Evolutionary conservation across 2,797 vertebrate genomes (phyloP), one percentile per base, ranked within the genome.

Genomic region (Falco columbarius): DNA sequence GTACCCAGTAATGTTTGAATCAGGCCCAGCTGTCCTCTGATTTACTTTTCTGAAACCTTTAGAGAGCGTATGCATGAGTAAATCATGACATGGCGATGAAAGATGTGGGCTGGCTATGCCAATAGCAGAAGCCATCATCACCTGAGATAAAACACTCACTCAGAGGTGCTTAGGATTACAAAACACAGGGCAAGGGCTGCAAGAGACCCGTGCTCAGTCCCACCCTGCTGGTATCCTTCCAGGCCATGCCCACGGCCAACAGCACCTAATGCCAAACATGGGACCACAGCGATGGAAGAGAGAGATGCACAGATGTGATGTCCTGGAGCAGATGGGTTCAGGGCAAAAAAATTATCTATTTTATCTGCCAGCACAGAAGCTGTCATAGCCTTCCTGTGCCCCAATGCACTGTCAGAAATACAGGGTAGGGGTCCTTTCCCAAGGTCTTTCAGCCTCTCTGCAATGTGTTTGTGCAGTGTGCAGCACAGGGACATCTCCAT

Each of bases 51-150:
- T 72, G 46, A 54, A 20, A 49, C 56, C 5, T 84, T 68, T 44
- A 75, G 49, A 27, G 36, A 51, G 19, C 1, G 2, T 1, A 2
- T 13, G 3, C 40, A 44, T 75, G 46, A 61, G 30, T 49, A 44
- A 59, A 63, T 9, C 81, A 61, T 18, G 30, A 12, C 0, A 0
- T 27, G 29, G 11, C 0, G 1, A 7, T 52, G 44, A 68, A 81
- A 83, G 49, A 7, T 22, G 17, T 14, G 21, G 3, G 6, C 3
- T 83, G 83, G 20, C 61, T 67, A 38, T 49, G 20, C 10, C 54
- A 21, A 19, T 20, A 22, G 7, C 51, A 44, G 27, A 70, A 56
- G 5, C 21, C 12, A 36, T 11, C 40, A 32, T 47, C 40, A 40
- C 22, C 27, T 54, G 72, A 58, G 40, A 68, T 29, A 68, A 83